Base-by-base conservation (phyloP, 2,888 invertebrate genomes). In the Sphecodes monilicornis region DNA sequence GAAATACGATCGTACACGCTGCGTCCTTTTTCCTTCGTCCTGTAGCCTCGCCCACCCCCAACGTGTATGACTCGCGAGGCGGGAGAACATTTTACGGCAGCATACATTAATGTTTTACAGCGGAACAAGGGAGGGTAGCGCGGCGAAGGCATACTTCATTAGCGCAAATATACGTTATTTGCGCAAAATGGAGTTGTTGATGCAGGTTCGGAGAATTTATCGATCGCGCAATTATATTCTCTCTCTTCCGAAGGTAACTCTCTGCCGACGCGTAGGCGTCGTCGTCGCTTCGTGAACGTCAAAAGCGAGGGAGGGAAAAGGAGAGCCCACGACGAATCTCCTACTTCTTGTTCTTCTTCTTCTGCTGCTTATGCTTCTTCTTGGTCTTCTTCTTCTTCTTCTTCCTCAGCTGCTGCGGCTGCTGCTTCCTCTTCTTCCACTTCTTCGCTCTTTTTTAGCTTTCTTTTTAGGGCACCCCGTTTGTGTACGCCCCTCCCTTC, bases 391-490 rank as follows among this genome's bases (percentile, higher is more conserved):
- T n/a, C 22, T 50, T 22, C 22, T 1, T 60, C 60, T 1, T 60
- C 29, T 29, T 6, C 10, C 16, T 16, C 64, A 8, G 29, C 64
- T 64, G 29, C 18, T 64, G 18, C 18, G 32, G 32, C 32, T 64
- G 18, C 18, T 64, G 32, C 32, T n/a, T 86, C 72, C 80, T 76
- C 46, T 64, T 29, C 64, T 64, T 64, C 29, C 1, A 18, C 10
- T 66, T 13, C 16, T 41, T n/a, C 22, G 29, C 18, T 13, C 46
- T 43, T 32, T n/a, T 41, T 10, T 22, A 18, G 8, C 66, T 66
- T 90, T 92, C 90, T 92, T 91, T 90, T 83, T 78, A 87, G 86
- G 87, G 91, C 92, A 92, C 91, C 90, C 92, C 89, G 86, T 91
- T 89, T 88, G 90, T 86, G 85, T 75, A 73, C 86, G 85, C 88